A percentile compares a stretch with the other conserved stretches of the same genome.
These are phyloP conservation scores for Glaucopsyche alexis DNA, from an alignment of 2,888 invertebrate genomes.

Conservation along the genomic window DNA sequence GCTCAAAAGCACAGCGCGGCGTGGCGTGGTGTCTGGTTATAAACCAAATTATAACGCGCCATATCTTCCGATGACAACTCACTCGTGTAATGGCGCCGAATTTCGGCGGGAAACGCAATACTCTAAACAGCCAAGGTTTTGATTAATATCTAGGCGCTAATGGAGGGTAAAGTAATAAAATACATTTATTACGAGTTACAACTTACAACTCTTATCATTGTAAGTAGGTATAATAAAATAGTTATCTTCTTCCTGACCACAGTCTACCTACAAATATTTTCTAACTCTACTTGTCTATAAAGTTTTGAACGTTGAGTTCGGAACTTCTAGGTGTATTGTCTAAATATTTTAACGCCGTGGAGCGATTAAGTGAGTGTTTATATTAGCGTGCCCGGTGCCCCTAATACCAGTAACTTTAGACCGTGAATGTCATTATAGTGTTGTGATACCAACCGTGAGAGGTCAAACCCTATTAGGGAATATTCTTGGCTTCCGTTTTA, in stretches of 20 bases:
- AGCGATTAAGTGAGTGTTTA: background rate
- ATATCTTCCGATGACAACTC: slow-evolving; percentile 73
- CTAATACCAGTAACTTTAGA: slow-evolving; percentile 25
- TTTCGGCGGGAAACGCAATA: slow-evolving; percentile 62
- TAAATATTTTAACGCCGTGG: background rate
- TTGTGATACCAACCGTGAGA: slow-evolving; percentile 22
- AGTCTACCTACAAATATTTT: too few relatives aligned
- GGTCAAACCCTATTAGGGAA: slow-evolving; percentile 27
- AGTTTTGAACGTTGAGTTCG: background rate
- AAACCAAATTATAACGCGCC: slow-evolving; percentile 78
- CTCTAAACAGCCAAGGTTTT: slow-evolving; percentile 55
- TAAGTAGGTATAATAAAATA: too few relatives aligned
- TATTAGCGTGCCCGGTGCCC: slow-evolving; percentile 15
- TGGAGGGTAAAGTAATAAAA: slow-evolving; percentile 64
- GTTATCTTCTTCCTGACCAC: too few relatives aligned
- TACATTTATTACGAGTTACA: slow-evolving; percentile 51
- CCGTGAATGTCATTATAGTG: slow-evolving; percentile 25
- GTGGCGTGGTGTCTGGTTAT: slow-evolving; percentile 68
- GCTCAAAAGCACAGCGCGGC: too few relatives aligned
- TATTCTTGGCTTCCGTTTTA: slow-evolving; percentile 25
- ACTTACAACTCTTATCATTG: slow-evolving; percentile 1
- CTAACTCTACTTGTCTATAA: background rate
- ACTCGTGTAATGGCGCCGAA: slow-evolving; percentile 74
- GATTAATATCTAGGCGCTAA: slow-evolving; percentile 61
- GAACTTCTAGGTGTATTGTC: background rate